Percentiles rank a stretch among this genome's conserved stretches.
Evolutionary conservation across 2,113 vertebrate species (phyloP).

Genomic region (Podiceps cristatus): DNA sequence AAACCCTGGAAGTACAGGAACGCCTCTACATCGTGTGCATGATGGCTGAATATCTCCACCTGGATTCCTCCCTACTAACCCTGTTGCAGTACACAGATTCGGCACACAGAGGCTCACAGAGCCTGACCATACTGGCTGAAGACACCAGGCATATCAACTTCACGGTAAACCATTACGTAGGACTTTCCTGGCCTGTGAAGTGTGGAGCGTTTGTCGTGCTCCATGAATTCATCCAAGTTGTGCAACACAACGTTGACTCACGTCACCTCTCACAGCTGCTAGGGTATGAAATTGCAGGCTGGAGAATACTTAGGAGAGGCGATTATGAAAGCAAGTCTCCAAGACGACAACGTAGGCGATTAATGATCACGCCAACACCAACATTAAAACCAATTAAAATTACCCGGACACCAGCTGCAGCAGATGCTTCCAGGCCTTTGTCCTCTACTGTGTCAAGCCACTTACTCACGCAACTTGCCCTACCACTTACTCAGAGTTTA

Average conservation of each 20-base stretch:
- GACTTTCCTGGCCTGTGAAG: slow-evolving; percentile 43
- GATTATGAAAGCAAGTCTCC: neutral
- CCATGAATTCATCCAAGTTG: neutral
- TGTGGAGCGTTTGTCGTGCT: neutral
- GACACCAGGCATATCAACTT: neutral
- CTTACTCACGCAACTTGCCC: neutral
- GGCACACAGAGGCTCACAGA: neutral
- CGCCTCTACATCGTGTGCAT: neutral
- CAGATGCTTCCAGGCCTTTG: neutral
- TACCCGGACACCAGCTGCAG: neutral
- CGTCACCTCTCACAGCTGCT: slow-evolving; percentile 39
- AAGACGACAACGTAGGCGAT: neutral
- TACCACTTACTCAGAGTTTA: neutral
- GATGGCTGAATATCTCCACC: slow-evolving; percentile 8
- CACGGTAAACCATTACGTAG: fast-evolving
- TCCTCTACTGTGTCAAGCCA: neutral
- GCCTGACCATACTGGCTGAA: neutral
- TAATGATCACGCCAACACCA: slow-evolving; percentile 49
- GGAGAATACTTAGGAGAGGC: slow-evolving; percentile 52
- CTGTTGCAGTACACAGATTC: neutral
- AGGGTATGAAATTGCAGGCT: slow-evolving; percentile 50
- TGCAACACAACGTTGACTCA: neutral
- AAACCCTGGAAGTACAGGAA: neutral
- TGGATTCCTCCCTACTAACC: neutral
- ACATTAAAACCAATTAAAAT: neutral